Base-by-base conservation (phyloP, 2,888 invertebrate species). In the Torymus aiolomorphi region DNA sequence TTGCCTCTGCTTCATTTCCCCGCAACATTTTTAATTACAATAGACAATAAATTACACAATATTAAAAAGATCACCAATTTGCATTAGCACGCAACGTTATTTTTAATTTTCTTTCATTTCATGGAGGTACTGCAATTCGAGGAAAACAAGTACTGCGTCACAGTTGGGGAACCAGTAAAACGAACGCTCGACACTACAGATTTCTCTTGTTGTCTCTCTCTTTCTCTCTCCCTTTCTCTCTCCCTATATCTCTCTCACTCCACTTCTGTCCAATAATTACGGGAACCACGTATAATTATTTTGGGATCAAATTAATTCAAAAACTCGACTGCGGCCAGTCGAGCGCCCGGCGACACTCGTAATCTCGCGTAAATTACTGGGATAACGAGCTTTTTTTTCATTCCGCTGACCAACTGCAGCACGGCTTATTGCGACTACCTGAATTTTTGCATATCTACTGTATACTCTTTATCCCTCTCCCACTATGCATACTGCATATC, bases 271-370 rank as follows among this genome's bases (percentile, higher is more conserved):
- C 5, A n/a, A 5, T 42, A 54, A 62, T 72, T 72, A 54, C 52
- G 56, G n/a, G 8, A 52, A 42, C 49, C n/a, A 49, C 18, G 42
- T 18, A 49, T 20, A 63, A 76, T 70, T 76, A 76, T 56, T 76
- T 76, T 12, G 49, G 42, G 42, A 70, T 70, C 18, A 63, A 76
- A 70, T 76, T 70, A 70, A 76, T 76, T 63, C 63, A 20, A 24
- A 20, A 42, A 20, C 51, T 54, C 51, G 51, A 66, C n/a, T 54
- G 16, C 8, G 5, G 14, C 20, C 8, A 65, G 31, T 73, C 57
- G 52, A 42, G n/a, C 4, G 12, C 51, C 63, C 54, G 16, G 4
- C 18, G 16, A 51, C n/a, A 18, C 16, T 57, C 49, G 42, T 54
- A 66, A 49, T 49, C 49, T 49, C 51, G 10, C 4, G 31, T 12